Evolutionary conservation across 2,888 invertebrate genomes (phyloP), one percentile per base, ranked within the genome.

Genomic region (Drosophila recens): DNA sequence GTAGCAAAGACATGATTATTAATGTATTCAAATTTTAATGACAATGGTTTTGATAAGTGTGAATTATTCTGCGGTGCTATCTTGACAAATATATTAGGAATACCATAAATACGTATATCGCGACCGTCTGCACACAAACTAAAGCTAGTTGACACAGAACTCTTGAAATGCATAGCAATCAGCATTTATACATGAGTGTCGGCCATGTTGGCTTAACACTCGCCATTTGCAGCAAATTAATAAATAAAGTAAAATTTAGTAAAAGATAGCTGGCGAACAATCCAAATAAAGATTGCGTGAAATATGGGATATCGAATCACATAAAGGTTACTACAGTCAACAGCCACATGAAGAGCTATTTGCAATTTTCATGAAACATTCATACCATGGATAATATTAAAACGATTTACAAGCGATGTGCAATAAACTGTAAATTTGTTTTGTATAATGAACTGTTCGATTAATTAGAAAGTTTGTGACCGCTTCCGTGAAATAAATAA

Each of bases 191-290:
- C 52, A 38, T 66, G 10, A 36, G 57, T 36, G 78, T 56, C 78
- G 67, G 80, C 78, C 80, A 80, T 78, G 72, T 78, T 78, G 80
- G 52, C 54, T 75, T 67, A 77, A 17, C 59, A 67, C 75, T 75
- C 75, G 72, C 76, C 76, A 72, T 76, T 76, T 77, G 54, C 70
- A 77, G 67, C 62, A 57, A 67, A 80, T 73, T 78, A 77, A 79
- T 73, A 79, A 79, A 80, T 80, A 70, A 81, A 70, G 71, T 70
- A 76, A 67, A 75, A 64, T 36, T 48, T 65, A 43, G 27, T 42
- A 58, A 58, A 40, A 52, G 17, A 10, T 43, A 52, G 20, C 36
- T 45, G 13, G 23, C 62, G 9, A 36, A 45, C 34, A 34, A 34
- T 17, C 3, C n/a, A 56, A 34, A 38, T 52, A 40, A 0, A 53